Evolutionary conservation across 2,113 vertebrate genomes (phyloP).

Genomic region (Archilochus colubris): DNA sequence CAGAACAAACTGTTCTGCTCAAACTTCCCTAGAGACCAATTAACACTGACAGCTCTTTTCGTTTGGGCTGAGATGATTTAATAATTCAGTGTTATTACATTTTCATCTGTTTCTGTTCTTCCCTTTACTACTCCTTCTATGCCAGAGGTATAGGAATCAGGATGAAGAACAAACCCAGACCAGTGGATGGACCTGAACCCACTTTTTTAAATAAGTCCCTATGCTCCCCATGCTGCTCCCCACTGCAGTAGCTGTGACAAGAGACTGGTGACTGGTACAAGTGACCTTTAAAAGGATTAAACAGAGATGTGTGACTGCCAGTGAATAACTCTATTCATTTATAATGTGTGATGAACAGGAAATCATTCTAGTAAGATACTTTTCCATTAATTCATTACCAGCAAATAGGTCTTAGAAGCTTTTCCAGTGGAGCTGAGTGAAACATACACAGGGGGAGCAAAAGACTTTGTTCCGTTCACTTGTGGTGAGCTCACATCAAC

Average conservation of each 20-base stretch:
- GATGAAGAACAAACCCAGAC: not conserved
- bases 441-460: not conserved
- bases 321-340: slow-evolving; percentile 49
- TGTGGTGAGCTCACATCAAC: not conserved
- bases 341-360: not conserved
- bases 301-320: slow-evolving; percentile 14
- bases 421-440: slow-evolving; percentile 12
- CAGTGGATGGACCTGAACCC: fast-evolving
- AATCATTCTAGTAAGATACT: slow-evolving; percentile 43
- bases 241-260: not conserved
- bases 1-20: slow-evolving; percentile 68
- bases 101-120: slow-evolving; percentile 26
- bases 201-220: not conserved
- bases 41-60: slow-evolving; percentile 46
- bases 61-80: slow-evolving; percentile 48
- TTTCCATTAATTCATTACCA: slow-evolving; percentile 26
- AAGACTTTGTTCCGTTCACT: not conserved
- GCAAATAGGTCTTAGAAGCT: slow-evolving; percentile 10
- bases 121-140: not conserved
- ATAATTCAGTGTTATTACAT: slow-evolving; percentile 38
- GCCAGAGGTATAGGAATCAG: not conserved
- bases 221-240: not conserved
- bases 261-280: slow-evolving; percentile 3
- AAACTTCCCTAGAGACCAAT: slow-evolving; percentile 44
- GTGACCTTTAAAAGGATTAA: slow-evolving; percentile 26